Percentiles rank a stretch among this genome's conserved stretches.
These are phyloP conservation scores for Sinocyclocheilus grahami DNA, from an alignment of 2,113 vertebrate genomes.

Conservation along the genomic window DNA sequence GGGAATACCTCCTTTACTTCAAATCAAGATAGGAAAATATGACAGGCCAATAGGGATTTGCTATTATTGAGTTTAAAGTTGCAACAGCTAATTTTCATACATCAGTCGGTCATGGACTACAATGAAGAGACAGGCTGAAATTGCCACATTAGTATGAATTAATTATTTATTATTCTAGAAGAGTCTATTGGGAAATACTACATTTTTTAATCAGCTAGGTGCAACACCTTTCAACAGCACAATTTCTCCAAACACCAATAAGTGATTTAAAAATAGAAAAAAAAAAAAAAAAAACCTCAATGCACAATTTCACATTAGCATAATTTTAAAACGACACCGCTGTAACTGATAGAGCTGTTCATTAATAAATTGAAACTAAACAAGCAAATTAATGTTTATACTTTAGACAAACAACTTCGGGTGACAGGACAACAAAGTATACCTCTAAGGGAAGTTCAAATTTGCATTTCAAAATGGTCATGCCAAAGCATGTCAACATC, in stretches of 20 bases:
- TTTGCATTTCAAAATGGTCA: conserved; percentile 33
- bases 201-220: not conserved
- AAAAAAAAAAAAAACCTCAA: not conserved
- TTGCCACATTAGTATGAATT: not conserved
- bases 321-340: not conserved
- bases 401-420: not conserved
- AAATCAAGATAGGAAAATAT: not conserved
- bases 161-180: not conserved
- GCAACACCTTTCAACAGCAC: not conserved
- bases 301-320: not conserved
- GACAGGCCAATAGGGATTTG: conserved; percentile 4
- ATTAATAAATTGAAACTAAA: not conserved
- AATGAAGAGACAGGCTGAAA: not conserved
- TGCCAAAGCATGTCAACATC: conserved; percentile 3
- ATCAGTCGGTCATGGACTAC: not conserved
- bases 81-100: not conserved
- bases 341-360: not conserved
- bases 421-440: conserved; percentile 9
- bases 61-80: conserved; percentile 5
- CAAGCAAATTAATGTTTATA: conserved; percentile 9
- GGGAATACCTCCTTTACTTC: not conserved
- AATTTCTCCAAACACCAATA: not conserved
- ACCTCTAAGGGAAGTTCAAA: not conserved
- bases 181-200: not conserved
- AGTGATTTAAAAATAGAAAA: not conserved